Conservation (phyloP, 2,797 vertebrate genomes). For the Chaetodon trifasciatus region DNA sequence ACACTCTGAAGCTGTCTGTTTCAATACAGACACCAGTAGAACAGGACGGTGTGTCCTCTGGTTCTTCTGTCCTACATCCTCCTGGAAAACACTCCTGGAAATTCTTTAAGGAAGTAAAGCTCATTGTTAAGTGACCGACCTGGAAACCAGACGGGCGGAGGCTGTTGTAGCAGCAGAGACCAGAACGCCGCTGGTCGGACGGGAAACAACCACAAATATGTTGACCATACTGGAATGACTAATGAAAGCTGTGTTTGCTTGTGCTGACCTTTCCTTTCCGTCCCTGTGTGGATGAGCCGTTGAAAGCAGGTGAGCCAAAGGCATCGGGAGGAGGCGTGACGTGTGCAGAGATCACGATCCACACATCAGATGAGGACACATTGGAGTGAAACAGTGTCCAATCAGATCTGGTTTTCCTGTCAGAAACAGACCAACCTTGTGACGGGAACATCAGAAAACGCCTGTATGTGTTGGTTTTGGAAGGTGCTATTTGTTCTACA, state of each 20-base stretch:
- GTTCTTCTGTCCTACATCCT: not conserved
- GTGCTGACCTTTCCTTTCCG: slow-evolving; percentile 4
- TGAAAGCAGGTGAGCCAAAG: not conserved
- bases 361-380: no score
- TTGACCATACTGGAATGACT: slow-evolving; percentile 7
- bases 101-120: no score
- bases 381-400: no score
- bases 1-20: not conserved
- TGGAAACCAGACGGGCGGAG: not conserved
- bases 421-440: no score
- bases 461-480: no score
- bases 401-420: no score
- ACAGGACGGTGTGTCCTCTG: not conserved
- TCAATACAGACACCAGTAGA: not conserved
- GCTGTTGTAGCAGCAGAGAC: no score
- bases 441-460: no score
- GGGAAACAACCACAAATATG: slow-evolving; percentile 34
- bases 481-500: no score
- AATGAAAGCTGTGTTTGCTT: slow-evolving; percentile 17
- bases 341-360: no score
- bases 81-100: not conserved
- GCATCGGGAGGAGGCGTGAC: no score
- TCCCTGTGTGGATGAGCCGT: not conserved
- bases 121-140: not conserved
- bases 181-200: not conserved